Conservation (phyloP, 2,113 vertebrate genomes). For the Dascyllus trimaculatus region DNA sequence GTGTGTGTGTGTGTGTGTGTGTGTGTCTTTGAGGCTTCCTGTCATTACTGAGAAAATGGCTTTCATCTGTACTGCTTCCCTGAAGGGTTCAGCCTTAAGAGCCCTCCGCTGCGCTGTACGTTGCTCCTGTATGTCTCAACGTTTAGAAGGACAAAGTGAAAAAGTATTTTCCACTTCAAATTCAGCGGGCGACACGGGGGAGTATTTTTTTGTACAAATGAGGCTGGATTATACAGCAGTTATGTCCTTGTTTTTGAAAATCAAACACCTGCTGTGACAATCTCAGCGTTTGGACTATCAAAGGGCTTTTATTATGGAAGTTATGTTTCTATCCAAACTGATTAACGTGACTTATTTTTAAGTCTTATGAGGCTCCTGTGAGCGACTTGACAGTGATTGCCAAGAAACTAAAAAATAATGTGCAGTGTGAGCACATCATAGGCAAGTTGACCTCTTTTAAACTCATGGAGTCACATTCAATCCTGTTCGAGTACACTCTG, state of each 20-base stretch:
- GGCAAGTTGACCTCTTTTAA: too few species aligned
- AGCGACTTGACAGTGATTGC: too few species aligned
- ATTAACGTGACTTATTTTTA: not conserved
- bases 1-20: not conserved
- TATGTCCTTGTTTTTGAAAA: slow-evolving; percentile 24
- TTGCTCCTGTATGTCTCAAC: not conserved
- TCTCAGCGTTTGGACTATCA: slow-evolving; percentile 11
- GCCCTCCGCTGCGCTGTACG: not conserved
- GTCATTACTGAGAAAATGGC: slow-evolving; percentile 36
- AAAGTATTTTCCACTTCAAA: not conserved
- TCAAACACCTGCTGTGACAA: slow-evolving; percentile 25
- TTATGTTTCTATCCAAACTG: slow-evolving; percentile 10
- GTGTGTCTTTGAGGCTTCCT: slow-evolving; percentile 13
- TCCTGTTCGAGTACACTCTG: too few species aligned
- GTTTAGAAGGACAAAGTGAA: not conserved
- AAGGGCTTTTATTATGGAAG: slow-evolving; percentile 10
- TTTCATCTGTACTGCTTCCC: slow-evolving; percentile 28
- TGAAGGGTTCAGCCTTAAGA: slow-evolving; percentile 21
- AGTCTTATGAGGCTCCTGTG: too few species aligned
- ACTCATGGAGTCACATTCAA: too few species aligned
- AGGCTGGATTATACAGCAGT: not conserved
- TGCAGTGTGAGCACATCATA: too few species aligned
- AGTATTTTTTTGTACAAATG: not conserved
- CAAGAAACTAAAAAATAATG: too few species aligned
- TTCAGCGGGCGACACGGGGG: not conserved